These are phyloP conservation scores for Caenorhabditis panamensis DNA, from an alignment of 2,888 invertebrate genomes.

Conservation along the genomic window DNA sequence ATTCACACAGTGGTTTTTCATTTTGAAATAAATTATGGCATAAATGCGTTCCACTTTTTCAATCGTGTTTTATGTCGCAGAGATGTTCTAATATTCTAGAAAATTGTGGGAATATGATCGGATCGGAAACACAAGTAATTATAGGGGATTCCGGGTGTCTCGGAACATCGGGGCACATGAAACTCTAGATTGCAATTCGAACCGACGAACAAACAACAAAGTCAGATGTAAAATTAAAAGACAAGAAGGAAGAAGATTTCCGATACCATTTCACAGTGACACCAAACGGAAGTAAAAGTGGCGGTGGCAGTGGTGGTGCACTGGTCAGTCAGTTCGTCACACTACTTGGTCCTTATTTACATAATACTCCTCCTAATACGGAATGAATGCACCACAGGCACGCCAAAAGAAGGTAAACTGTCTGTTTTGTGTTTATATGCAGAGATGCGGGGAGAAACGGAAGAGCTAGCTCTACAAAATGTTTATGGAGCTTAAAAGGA, in stretches of 20 bases:
- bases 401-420: conserved; percentile 46
- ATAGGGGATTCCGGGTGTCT: conserved; percentile 13
- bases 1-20: conserved; percentile 24
- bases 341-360: conserved; percentile 57
- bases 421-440: conserved; percentile 12
- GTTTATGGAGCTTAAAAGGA: conserved; percentile 43
- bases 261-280: conserved; percentile 18
- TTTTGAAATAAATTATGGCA: conserved; percentile 39
- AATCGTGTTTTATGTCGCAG: conserved; percentile 31
- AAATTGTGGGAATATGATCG: conserved; percentile 56
- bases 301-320: conserved; percentile 13
- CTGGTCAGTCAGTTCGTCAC: conserved; percentile 36
- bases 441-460: conserved; percentile 4
- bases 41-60: conserved; percentile 52
- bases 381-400: conserved; percentile 15
- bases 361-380: conserved; percentile 40
- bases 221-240: conserved; percentile 23
- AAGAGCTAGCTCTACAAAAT: conserved; percentile 9
- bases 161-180: conserved; percentile 2
- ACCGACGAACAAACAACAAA: conserved; percentile 22
- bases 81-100: conserved; percentile 14
- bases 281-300: conserved; percentile 45
- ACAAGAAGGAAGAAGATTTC: background rate
- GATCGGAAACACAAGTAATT: conserved; percentile 51
- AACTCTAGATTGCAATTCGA: conserved; percentile 10